Evolutionary conservation across 64 coral and sea anemone genomes (phyloP).

Genomic region (Porites australiensis): DNA sequence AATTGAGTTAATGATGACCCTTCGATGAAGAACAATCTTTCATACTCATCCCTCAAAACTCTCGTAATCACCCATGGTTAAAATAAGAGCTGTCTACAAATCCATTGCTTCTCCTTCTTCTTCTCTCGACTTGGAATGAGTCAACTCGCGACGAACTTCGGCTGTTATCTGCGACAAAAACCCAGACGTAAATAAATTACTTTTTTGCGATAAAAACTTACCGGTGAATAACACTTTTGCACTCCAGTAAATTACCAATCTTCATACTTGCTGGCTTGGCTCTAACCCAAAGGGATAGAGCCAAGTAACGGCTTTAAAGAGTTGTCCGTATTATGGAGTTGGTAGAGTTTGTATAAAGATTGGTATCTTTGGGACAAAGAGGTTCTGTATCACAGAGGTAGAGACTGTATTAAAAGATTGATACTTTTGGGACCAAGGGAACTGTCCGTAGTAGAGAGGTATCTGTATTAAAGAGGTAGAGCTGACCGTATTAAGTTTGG

Average conservation of each 20-base stretch:
- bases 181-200: background rate
- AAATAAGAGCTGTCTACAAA: background rate
- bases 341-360: too few species aligned
- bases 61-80: background rate
- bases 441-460: background rate
- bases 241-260: too few species aligned
- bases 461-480: background rate
- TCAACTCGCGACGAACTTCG: constrained; percentile 89
- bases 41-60: too few species aligned
- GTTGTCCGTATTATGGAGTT: too few species aligned
- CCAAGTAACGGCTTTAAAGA: too few species aligned
- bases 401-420: background rate
- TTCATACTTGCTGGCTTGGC: too few species aligned
- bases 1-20: too few species aligned
- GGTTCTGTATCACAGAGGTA: background rate
- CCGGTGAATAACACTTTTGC: too few species aligned
- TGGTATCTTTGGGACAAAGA: background rate
- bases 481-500: background rate
- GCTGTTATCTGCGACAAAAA: constrained; percentile 76
- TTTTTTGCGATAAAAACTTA: too few species aligned
- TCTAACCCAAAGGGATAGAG: too few species aligned
- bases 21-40: too few species aligned
- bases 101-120: constrained; percentile 55
- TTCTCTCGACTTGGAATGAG: constrained; percentile 88
- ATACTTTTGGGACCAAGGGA: background rate